Percentiles rank a stretch among this genome's conserved stretches.
Conservation (phyloP, 2,888 invertebrate genomes). For the Cheilosia pagana region DNA sequence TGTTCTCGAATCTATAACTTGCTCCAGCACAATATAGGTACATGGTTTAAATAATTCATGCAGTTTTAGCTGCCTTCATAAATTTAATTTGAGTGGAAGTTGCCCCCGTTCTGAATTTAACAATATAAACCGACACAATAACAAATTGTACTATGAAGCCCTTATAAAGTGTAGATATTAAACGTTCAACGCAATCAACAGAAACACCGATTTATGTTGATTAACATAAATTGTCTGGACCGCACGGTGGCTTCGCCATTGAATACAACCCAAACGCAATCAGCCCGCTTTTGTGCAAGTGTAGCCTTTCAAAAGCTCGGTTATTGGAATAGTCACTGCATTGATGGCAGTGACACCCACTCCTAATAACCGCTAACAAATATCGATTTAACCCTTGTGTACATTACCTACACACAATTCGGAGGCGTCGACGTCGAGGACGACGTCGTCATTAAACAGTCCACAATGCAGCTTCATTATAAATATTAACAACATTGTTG, state of each 20-base stretch:
- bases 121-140: too few species aligned
- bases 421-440: neutral
- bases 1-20: too few species aligned
- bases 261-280: constrained; percentile 57
- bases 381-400: constrained; percentile 64
- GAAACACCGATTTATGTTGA: constrained; percentile 80
- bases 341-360: constrained; percentile 3
- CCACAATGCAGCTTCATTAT: constrained; percentile 74
- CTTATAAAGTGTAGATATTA: neutral
- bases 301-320: constrained; percentile 57
- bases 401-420: neutral
- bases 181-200: constrained; percentile 13
- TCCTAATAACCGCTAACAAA: constrained; percentile 16
- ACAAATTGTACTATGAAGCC: neutral
- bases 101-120: too few species aligned
- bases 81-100: too few species aligned
- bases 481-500: constrained; percentile 73
- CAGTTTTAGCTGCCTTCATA: too few species aligned
- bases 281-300: constrained; percentile 40
- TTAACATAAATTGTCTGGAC: constrained; percentile 82
- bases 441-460: constrained; percentile 53
- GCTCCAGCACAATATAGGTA: too few species aligned
- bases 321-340: constrained; percentile 54
- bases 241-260: constrained; percentile 78
- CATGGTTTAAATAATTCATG: too few species aligned